phyloP scores from a whole-genome alignment of 1,140 invertebrate genomes.

The Hestina assimilis region DNA sequence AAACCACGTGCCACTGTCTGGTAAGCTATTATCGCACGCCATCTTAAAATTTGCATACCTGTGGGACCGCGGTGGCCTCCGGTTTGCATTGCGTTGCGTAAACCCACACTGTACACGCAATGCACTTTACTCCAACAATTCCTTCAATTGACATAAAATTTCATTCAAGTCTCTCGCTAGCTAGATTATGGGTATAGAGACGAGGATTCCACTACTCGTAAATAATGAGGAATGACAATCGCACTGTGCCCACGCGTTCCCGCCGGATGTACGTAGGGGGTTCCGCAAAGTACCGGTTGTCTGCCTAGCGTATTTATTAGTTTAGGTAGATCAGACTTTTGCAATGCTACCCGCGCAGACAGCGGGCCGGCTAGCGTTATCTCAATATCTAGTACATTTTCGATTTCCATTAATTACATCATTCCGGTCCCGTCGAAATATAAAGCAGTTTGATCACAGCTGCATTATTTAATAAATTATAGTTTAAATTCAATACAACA shows the following conservation, averaged over 20 bases:
- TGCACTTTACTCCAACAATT: conserved; percentile 46
- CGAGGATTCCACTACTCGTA: conserved; percentile 55
- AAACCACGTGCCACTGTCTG: conserved; percentile 81
- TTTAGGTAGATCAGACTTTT: conserved; percentile 58
- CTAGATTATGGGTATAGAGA: conserved; percentile 37
- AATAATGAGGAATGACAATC: conserved; percentile 67
- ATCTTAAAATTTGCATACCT: conserved; percentile 50
- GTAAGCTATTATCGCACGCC: conserved; percentile 69
- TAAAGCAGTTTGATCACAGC: conserved; percentile 45
- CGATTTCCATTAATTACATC: conserved; percentile 71
- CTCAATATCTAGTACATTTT: conserved; percentile 67
- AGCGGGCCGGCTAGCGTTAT: conserved; percentile 60
- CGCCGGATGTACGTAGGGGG: conserved; percentile 76
- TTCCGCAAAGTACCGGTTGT: conserved; percentile 68
- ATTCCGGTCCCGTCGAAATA: conserved; percentile 58
- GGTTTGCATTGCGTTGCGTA: conserved; percentile 59
- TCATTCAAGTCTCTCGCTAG: conserved; percentile 57
- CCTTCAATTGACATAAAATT: conserved; percentile 20
- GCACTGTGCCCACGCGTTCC: conserved; percentile 55
- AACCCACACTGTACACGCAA: conserved; percentile 37
- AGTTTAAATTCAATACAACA: conserved; percentile 51
- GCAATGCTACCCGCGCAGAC: conserved; percentile 70
- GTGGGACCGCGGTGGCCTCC: conserved; percentile 56
- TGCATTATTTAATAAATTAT: conserved; percentile 61
- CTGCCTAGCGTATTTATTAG: conserved; percentile 59